A percentile compares a stretch with the other conserved stretches of the same genome.
Conservation (phyloP, 2,113 vertebrate genomes). For the cat (Felis catus) region F.catus_Fca126_mat1.0 CM031418.1:48252001-48252500, state of each 20-base stretch:
- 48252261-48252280: conserved; percentile 19
- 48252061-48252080: neutral
- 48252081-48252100: conserved; percentile 5
- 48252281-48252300: neutral
- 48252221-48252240: neutral
- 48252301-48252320: neutral
- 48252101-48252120: neutral
- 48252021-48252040: neutral
- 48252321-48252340: neutral
- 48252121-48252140: conserved; percentile 21
- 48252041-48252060: conserved; percentile 20
- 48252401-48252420: neutral
- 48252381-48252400: neutral
- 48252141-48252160: neutral
- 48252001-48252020: conserved; percentile 36
- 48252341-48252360: neutral
- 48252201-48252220: neutral
- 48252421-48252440: neutral
- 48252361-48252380: neutral
- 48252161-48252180: neutral
- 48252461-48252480: neutral
- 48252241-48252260: neutral
- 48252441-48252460: neutral
- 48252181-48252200: conserved; percentile 16
- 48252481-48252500: neutral